A percentile compares a stretch with the other conserved stretches of the same genome.
Evolutionary conservation across 2,113 vertebrate genomes (phyloP).

Genomic region (Takifugu flavidus): DNA sequence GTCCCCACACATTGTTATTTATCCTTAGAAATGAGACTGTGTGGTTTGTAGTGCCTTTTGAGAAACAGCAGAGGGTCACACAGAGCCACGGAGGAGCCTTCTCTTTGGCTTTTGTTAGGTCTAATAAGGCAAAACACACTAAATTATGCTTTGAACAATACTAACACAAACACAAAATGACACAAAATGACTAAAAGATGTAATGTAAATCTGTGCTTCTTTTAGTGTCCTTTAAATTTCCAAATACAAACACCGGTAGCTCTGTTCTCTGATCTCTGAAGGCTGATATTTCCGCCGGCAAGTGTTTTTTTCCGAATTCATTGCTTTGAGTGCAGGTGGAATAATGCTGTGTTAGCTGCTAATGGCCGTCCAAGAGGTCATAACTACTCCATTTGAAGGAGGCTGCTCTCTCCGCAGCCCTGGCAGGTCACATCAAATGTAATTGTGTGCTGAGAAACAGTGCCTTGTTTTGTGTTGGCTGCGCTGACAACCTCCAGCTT

Average conservation of each 20-base stretch:
- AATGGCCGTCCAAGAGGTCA: constrained; percentile 78
- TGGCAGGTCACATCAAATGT: constrained; percentile 77
- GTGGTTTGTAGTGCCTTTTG: no score
- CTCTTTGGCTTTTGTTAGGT: no score
- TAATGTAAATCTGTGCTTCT: constrained; percentile 46
- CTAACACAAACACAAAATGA: no score
- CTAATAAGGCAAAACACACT: no score
- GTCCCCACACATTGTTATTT: no score
- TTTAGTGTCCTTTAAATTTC: constrained; percentile 64
- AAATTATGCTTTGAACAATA: no score
- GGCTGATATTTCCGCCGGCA: constrained; percentile 68
- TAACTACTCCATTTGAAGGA: constrained; percentile 73
- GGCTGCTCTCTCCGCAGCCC: constrained; percentile 62
- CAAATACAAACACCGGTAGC: constrained; percentile 44
- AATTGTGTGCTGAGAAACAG: constrained; percentile 74
- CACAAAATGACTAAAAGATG: no score
- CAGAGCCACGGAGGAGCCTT: no score
- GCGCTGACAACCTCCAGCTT: constrained; percentile 76
- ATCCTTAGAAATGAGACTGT: no score
- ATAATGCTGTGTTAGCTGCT: constrained; percentile 69
- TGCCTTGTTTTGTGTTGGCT: constrained; percentile 62
- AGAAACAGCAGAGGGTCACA: no score
- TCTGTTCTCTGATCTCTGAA: constrained; percentile 46
- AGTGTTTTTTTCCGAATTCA: constrained; percentile 58
- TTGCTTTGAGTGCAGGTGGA: constrained; percentile 67